Percentiles rank a stretch among this genome's conserved stretches.
These are phyloP conservation scores for Hydrozoanthus gracilis DNA, from an alignment of 92 coral and sea anemone genomes.

Conservation along the genomic window DNA sequence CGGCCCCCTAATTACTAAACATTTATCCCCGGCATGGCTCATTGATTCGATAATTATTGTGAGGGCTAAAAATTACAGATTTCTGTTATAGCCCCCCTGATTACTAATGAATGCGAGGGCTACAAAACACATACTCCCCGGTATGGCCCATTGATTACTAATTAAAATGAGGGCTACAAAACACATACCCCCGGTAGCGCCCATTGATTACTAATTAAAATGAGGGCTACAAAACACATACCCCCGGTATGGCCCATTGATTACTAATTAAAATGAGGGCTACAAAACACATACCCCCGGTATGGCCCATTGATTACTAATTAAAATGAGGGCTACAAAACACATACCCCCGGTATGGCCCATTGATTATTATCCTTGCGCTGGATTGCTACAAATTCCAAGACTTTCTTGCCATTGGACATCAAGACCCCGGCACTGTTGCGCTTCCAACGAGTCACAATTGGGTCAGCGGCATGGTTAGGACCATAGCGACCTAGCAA, in stretches of 20 bases:
- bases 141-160: too few species aligned
- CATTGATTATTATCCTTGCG: constrained; percentile 94
- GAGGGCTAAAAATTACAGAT: constrained; percentile 44
- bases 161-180: too few species aligned
- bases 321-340: constrained; percentile 1
- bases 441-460: constrained; percentile 96
- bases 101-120: constrained; percentile 85
- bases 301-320: constrained; percentile 88
- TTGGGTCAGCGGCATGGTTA: constrained; percentile 98
- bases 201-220: too few species aligned
- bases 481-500: constrained; percentile 96
- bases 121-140: constrained; percentile 80
- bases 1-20: too few species aligned
- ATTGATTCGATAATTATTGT: too few species aligned
- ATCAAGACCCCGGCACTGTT: constrained; percentile 93
- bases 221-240: too few species aligned
- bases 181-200: too few species aligned
- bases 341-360: constrained; percentile 98
- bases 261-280: too few species aligned
- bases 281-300: constrained; percentile 69
- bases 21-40: too few species aligned
- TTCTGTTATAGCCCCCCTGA: constrained; percentile 94
- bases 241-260: too few species aligned
- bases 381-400: constrained; percentile 94
- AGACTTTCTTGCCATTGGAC: constrained; percentile 90